phyloP scores from a whole-genome alignment of 1,140 invertebrate genomes.

The Ceratosolen fusciceps region DNA sequence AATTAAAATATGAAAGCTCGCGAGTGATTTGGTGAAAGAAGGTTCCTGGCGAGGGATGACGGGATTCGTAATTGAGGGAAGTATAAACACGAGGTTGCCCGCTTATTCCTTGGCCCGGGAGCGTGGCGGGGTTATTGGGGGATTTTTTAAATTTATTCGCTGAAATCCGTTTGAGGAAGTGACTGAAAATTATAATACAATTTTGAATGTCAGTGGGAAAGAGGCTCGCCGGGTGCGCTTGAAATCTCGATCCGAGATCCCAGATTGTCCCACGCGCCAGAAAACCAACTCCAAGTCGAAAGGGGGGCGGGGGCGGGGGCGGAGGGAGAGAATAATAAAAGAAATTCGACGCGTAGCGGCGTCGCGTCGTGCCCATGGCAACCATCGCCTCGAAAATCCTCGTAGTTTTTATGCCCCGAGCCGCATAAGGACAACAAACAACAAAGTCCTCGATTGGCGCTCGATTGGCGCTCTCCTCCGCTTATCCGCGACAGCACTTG shows the following conservation, averaged over 20 bases:
- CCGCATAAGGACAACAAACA: conserved; percentile 9
- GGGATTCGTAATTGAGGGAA: too few species aligned
- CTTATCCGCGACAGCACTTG: not conserved
- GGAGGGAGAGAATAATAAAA: not conserved
- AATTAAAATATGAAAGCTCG: too few species aligned
- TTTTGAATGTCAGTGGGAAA: not conserved
- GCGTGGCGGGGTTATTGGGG: too few species aligned
- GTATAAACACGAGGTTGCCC: too few species aligned
- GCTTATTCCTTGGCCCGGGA: too few species aligned
- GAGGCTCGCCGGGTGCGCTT: not conserved
- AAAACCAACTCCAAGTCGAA: too few species aligned
- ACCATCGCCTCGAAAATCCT: conserved; percentile 20
- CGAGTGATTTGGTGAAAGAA: too few species aligned
- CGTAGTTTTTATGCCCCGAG: not conserved
- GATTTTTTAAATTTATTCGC: not conserved
- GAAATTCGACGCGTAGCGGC: not conserved
- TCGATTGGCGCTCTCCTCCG: not conserved
- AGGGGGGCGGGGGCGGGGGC: too few species aligned
- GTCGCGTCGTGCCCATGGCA: conserved; percentile 12
- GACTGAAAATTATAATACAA: not conserved
- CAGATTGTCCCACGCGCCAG: not conserved
- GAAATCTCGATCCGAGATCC: not conserved
- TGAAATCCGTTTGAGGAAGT: not conserved
- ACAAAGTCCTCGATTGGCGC: not conserved
- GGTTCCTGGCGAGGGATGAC: too few species aligned